Conservation (phyloP, 2,888 invertebrate species). For the Acleris cristana region DNA sequence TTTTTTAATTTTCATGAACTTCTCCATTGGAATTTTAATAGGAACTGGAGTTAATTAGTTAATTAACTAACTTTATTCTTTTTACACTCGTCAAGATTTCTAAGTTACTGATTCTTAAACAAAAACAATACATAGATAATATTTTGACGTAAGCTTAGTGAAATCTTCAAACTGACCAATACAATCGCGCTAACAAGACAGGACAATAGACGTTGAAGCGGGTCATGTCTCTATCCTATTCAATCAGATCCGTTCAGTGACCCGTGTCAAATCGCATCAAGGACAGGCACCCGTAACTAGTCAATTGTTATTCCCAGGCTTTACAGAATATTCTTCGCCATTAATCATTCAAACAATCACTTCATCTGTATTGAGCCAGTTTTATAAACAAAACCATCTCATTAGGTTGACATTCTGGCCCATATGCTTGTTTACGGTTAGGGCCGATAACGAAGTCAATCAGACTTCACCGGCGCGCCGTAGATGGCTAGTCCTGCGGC, state of each 20-base stretch:
- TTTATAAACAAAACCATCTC: conserved; percentile 46
- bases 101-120: background rate
- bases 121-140: conserved; percentile 19
- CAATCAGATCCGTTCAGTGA: conserved; percentile 39
- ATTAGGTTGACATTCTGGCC: conserved; percentile 50
- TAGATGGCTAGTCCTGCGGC: conserved; percentile 60
- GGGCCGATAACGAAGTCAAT: conserved; percentile 67
- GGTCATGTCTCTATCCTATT: conserved; percentile 57
- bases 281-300: conserved; percentile 31
- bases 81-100: too few species aligned
- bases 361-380: conserved; percentile 29
- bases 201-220: conserved; percentile 55
- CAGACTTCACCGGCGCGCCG: conserved; percentile 63
- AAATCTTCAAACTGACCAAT: conserved; percentile 49
- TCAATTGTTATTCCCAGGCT: conserved; percentile 36
- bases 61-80: too few species aligned
- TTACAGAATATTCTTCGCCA: conserved; percentile 19
- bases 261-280: conserved; percentile 36
- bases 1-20: background rate
- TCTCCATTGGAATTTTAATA: too few species aligned
- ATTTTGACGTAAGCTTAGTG: conserved; percentile 34
- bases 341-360: conserved; percentile 30
- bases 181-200: conserved; percentile 68
- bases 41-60: too few species aligned
- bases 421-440: conserved; percentile 59